Conservation (phyloP, 2,888 invertebrate genomes). For the Orthosia cruda region DNA sequence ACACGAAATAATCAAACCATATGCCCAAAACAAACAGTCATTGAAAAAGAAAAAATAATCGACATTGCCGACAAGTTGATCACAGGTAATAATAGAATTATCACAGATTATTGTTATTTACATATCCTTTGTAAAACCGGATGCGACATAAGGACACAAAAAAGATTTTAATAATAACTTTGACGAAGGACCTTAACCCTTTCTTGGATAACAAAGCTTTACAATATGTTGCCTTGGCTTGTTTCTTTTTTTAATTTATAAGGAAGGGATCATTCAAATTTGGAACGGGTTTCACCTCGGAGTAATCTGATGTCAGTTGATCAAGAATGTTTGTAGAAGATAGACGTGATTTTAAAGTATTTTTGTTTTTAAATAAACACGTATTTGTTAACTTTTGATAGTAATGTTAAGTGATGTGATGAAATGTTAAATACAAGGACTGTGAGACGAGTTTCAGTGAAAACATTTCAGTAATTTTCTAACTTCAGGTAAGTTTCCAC, state of each 20-base stretch:
- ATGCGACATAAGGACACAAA: conserved; percentile 90
- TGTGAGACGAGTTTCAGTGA: conserved; percentile 40
- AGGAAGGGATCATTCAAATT: conserved; percentile 89
- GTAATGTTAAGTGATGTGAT: conserved; percentile 40
- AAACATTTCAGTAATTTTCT: conserved; percentile 33
- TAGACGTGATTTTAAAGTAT: conserved; percentile 77
- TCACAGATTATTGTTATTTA: conserved; percentile 91
- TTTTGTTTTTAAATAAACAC: conserved; percentile 51
- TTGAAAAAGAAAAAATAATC: conserved; percentile 74
- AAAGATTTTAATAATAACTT: conserved; percentile 91
- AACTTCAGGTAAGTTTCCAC: conserved; percentile 59
- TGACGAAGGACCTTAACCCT: conserved; percentile 89
- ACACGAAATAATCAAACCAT: conserved; percentile 80
- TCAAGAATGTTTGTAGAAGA: conserved; percentile 81
- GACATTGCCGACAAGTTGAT: conserved; percentile 88
- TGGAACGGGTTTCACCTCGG: conserved; percentile 87
- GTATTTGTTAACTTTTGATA: conserved; percentile 11
- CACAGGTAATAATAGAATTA: conserved; percentile 91
- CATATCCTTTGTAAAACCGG: conserved; percentile 89
- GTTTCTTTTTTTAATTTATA: conserved; percentile 80
- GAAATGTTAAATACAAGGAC: conserved; percentile 15
- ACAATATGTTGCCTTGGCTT: conserved; percentile 89
- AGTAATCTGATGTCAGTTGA: conserved; percentile 88
- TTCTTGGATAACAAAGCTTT: conserved; percentile 88
- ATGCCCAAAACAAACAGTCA: conserved; percentile 88